Percentiles rank a stretch among this genome's conserved stretches.
These are phyloP conservation scores for Mesoclemmys tuberculata DNA, from an alignment of 2,113 vertebrate species.

Conservation along the genomic window DNA sequence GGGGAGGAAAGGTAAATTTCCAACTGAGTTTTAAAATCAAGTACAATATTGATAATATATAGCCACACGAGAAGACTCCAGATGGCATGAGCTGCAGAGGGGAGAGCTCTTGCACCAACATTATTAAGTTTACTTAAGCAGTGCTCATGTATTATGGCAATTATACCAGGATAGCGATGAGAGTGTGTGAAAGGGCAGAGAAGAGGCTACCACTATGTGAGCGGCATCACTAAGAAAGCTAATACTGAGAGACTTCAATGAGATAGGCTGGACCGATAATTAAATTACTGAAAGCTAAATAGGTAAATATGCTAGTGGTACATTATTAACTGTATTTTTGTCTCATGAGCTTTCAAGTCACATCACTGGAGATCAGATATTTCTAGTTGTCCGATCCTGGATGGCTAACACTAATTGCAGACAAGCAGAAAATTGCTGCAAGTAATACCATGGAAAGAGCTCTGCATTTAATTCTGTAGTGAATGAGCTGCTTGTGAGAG, in stretches of 20 bases:
- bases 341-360: constrained; percentile 59
- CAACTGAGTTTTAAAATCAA: not conserved
- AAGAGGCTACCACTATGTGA: not conserved
- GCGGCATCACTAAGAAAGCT: not conserved
- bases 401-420: constrained; percentile 60
- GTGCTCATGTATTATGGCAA: not conserved
- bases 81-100: not conserved
- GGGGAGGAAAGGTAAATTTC: not conserved
- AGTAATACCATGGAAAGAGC: constrained; percentile 54
- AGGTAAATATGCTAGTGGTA: constrained; percentile 73
- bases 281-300: constrained; percentile 72
- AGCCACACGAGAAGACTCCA: not conserved
- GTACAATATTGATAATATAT: not conserved
- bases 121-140: not conserved
- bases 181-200: not conserved
- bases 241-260: not conserved
- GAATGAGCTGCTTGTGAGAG: constrained; percentile 55
- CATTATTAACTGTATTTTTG: constrained; percentile 56
- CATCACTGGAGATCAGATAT: constrained; percentile 58
- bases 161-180: not conserved
- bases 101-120: not conserved
- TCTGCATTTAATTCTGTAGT: constrained; percentile 61
- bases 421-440: constrained; percentile 68
- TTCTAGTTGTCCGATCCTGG: constrained; percentile 50
- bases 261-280: constrained; percentile 46